These are phyloP conservation scores for Aleiodes leptofemur DNA, from an alignment of 2,888 invertebrate genomes.

Conservation along the genomic window DNA sequence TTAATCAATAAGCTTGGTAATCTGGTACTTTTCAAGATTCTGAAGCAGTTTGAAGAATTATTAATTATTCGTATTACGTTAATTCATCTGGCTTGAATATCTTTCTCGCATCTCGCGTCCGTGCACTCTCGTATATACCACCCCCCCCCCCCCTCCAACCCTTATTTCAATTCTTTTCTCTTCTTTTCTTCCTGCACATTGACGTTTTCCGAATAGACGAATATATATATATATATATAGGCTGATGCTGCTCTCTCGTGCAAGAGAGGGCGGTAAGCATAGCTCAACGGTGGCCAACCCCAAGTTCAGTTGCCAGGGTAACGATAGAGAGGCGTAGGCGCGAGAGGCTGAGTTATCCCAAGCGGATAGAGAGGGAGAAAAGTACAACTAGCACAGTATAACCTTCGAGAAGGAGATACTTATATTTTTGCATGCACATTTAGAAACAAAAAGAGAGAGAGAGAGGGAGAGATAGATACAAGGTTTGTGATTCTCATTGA, in stretches of 20 bases:
- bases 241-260: conserved; percentile 30
- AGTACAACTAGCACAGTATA: conserved; percentile 40
- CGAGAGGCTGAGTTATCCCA: conserved; percentile 51
- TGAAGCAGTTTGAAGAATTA: conserved; percentile 37
- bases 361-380: conserved; percentile 44
- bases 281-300: conserved; percentile 72
- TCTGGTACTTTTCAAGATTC: no score
- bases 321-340: conserved; percentile 68
- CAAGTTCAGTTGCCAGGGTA: conserved; percentile 73
- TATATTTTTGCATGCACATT: conserved; percentile 28
- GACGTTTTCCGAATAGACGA: conserved; percentile 12
- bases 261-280: conserved; percentile 68
- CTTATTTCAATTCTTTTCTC: conserved; percentile 10
- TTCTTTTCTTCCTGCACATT: conserved; percentile 35
- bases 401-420: conserved; percentile 36
- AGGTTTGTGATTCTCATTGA: background rate
- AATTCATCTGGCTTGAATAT: conserved; percentile 63
- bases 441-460: background rate
- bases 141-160: conserved; percentile 27
- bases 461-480: no score
- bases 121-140: no score
- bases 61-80: conserved; percentile 67
- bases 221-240: no score
- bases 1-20: no score
- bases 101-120: conserved; percentile 40